phyloP scores from a whole-genome alignment of 2,888 invertebrate genomes.

The Latrodectus hesperus region DNA sequence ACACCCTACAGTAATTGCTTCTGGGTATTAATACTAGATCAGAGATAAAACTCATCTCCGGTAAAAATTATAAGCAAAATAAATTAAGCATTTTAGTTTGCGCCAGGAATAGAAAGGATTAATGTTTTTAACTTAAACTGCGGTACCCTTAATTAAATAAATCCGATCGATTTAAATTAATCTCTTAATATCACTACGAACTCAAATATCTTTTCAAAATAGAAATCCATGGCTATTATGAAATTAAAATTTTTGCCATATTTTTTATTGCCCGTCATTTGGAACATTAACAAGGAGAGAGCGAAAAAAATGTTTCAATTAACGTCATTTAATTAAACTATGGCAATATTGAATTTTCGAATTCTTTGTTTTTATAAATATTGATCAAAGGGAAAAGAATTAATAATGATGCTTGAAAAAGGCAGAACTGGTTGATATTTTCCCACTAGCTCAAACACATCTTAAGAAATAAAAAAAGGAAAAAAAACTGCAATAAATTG shows the following conservation, averaged over 20 bases:
- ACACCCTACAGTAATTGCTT: constrained; percentile 26
- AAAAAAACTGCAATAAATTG: constrained; percentile 15
- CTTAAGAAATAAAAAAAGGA: neutral
- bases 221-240: constrained; percentile 41
- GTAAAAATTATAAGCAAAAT: constrained; percentile 41
- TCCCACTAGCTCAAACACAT: constrained; percentile 21
- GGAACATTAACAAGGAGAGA: constrained; percentile 29
- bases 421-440: constrained; percentile 15
- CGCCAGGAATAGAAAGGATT: constrained; percentile 25
- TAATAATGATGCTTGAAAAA: constrained; percentile 10
- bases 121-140: constrained; percentile 49
- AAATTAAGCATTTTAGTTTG: constrained; percentile 2
- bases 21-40: constrained; percentile 13
- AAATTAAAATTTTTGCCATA: constrained; percentile 54
- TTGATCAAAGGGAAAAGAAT: constrained; percentile 53
- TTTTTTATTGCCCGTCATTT: constrained; percentile 24
- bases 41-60: neutral
- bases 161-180: constrained; percentile 64
- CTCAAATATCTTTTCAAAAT: constrained; percentile 2
- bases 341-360: constrained; percentile 55
- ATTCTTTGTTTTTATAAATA: constrained; percentile 47
- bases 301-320: constrained; percentile 58
- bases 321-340: constrained; percentile 60
- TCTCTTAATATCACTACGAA: constrained; percentile 39
- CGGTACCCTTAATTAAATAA: constrained; percentile 60